Conservation (phyloP, 2,888 invertebrate genomes). For the Gonocerus acuteangulatus region DNA sequence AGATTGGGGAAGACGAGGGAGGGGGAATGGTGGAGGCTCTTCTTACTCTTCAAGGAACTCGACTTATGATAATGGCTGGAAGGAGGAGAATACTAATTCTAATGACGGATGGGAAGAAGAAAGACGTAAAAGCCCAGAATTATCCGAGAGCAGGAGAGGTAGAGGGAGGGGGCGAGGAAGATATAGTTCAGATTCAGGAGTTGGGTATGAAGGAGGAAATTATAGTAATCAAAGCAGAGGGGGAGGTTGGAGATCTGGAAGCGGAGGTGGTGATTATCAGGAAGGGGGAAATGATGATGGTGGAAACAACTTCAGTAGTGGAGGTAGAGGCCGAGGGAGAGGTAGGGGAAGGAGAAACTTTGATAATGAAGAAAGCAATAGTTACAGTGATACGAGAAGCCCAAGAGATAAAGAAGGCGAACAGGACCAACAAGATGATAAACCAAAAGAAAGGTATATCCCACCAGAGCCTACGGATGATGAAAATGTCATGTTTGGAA, state of each 20-base stretch:
- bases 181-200: not conserved
- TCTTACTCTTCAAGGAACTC: no score
- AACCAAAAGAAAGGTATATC: conserved; percentile 57
- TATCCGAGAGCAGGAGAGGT: not conserved
- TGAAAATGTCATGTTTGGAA: conserved; percentile 61
- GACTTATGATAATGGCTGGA: no score
- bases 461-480: conserved; percentile 68
- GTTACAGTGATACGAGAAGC: conserved; percentile 30
- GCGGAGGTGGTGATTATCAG: conserved; percentile 8
- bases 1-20: not conserved
- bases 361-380: conserved; percentile 34
- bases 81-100: no score
- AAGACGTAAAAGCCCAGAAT: not conserved
- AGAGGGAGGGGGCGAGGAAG: not conserved
- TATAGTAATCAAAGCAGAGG: not conserved
- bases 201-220: conserved; percentile 1
- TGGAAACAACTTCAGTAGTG: conserved; percentile 32
- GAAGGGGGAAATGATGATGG: conserved; percentile 35
- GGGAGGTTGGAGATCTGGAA: conserved; percentile 18
- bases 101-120: not conserved
- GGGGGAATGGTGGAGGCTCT: not conserved
- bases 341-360: conserved; percentile 20
- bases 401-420: conserved; percentile 28
- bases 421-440: conserved; percentile 39
- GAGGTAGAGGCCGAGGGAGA: conserved; percentile 34